phyloP scores from a whole-genome alignment of 2,888 invertebrate species.

The Scaptomyza tumidula region DNA sequence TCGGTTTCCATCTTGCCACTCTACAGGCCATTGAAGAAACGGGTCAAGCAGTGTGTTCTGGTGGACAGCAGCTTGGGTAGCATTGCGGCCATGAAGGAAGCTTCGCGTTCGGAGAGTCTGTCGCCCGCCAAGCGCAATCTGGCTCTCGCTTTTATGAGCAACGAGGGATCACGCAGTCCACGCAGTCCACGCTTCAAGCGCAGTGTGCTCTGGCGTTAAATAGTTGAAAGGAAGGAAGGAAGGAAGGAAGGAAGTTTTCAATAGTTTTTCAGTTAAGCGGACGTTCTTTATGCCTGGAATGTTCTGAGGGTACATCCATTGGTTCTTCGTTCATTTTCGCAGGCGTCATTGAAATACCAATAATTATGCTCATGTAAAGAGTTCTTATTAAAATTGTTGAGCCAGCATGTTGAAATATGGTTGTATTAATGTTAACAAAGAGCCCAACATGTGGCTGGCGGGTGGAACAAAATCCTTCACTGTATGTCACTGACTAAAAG shows the following conservation, averaged over 20 bases:
- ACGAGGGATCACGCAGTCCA: conserved; percentile 12
- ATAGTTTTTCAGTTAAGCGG: not conserved
- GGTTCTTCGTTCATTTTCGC: not conserved
- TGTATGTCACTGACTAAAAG: too few species aligned
- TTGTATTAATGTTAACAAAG: too few species aligned
- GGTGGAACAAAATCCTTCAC: too few species aligned
- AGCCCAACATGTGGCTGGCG: too few species aligned
- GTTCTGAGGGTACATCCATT: not conserved
- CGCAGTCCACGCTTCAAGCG: not conserved
- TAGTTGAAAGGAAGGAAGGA: too few species aligned
- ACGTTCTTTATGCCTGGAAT: not conserved
- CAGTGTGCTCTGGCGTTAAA: conserved; percentile 36
- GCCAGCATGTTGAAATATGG: too few species aligned
- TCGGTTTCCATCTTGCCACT: not conserved
- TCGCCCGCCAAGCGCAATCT: conserved; percentile 62
- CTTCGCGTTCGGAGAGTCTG: conserved; percentile 28
- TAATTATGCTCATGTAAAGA: not conserved
- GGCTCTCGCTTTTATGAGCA: conserved; percentile 55
- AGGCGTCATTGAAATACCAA: not conserved
- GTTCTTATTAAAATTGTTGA: too few species aligned
- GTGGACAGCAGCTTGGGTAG: conserved; percentile 60
- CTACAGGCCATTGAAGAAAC: conserved; percentile 6
- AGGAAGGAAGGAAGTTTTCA: not conserved
- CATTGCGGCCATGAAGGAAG: conserved; percentile 24
- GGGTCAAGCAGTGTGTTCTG: not conserved